A percentile compares a stretch with the other conserved stretches of the same genome.
These are phyloP conservation scores for Cephus spinipes DNA, from an alignment of 2,888 invertebrate genomes.

Conservation along the genomic window DNA sequence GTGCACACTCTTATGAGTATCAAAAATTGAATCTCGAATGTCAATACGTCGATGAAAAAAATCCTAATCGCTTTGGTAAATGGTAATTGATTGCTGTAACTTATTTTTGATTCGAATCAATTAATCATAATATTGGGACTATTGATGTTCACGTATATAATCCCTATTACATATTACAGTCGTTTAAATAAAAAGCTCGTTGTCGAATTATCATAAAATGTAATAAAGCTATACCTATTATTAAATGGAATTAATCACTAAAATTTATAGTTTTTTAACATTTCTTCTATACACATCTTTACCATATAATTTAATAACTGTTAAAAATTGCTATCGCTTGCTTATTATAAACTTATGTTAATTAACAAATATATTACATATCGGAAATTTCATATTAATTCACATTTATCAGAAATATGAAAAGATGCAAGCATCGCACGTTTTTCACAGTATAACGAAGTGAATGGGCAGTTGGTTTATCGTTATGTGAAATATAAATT, in stretches of 20 bases:
- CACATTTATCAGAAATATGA: not conserved
- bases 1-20: too few species aligned
- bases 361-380: too few species aligned
- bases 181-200: not conserved
- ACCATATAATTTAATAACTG: not conserved
- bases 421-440: not conserved
- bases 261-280: not conserved
- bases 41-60: not conserved
- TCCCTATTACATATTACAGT: not conserved
- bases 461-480: not conserved
- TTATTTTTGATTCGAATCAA: not conserved
- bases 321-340: too few species aligned
- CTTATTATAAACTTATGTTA: too few species aligned
- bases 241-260: not conserved
- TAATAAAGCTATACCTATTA: not conserved
- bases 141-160: not conserved
- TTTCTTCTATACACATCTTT: not conserved
- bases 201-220: too few species aligned
- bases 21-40: not conserved
- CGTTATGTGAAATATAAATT: not conserved
- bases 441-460: not conserved
- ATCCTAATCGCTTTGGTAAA: not conserved
- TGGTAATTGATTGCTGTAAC: not conserved
- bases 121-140: not conserved
- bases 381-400: not conserved